These are phyloP conservation scores for Rotaria magnacalcarata DNA, from an alignment of 2,888 invertebrate genomes.

Conservation along the genomic window DNA sequence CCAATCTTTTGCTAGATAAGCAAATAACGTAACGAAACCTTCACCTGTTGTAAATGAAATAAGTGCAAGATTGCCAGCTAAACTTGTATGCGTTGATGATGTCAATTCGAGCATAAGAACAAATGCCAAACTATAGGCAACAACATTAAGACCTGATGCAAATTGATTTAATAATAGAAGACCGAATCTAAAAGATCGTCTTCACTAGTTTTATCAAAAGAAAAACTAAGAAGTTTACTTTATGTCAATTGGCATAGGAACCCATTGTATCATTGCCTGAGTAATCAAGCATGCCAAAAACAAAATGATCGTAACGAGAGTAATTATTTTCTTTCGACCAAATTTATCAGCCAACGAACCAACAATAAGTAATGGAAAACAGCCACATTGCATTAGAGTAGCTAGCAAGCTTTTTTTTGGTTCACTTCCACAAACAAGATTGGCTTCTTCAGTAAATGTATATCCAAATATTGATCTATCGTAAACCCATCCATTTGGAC, in stretches of 20 bases:
- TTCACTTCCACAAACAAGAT: not conserved
- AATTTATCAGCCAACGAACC: not conserved
- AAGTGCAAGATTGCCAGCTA: not conserved
- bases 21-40: not conserved
- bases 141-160: not conserved
- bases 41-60: not conserved
- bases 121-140: not conserved
- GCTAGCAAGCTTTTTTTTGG: not conserved
- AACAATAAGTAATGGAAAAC: not conserved
- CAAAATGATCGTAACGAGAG: not conserved
- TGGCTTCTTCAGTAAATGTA: not conserved
- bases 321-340: not conserved
- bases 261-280: not conserved
- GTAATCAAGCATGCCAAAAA: not conserved
- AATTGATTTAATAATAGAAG: not conserved
- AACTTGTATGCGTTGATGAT: not conserved
- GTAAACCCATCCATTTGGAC: not conserved
- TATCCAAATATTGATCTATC: not conserved
- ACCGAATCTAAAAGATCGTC: not conserved
- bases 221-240: not conserved
- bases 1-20: not conserved
- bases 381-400: not conserved
- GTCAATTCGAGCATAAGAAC: slow-evolving; percentile 22
- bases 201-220: not conserved
- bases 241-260: not conserved